These are phyloP conservation scores for Leptodactylus fallax DNA, from an alignment of 2,797 vertebrate genomes.

Conservation along the genomic window DNA sequence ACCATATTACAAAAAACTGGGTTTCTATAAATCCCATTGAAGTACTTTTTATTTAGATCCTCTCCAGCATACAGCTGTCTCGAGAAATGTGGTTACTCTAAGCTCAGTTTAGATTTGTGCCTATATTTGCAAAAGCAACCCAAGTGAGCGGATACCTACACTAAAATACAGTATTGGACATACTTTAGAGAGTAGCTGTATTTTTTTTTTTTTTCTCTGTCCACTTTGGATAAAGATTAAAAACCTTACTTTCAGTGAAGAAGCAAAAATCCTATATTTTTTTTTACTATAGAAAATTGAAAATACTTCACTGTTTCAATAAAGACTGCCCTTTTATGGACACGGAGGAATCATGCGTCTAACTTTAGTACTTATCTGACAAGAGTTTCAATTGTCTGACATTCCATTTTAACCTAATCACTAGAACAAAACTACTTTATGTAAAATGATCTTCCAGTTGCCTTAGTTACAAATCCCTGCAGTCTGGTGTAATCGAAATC, in stretches of 20 bases:
- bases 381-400: slow-evolving; percentile 74
- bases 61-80: too few species aligned
- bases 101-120: background rate
- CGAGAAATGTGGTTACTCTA: too few species aligned
- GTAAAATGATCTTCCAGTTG: slow-evolving; percentile 81
- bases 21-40: too few species aligned
- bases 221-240: too few species aligned
- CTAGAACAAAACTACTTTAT: slow-evolving; percentile 79
- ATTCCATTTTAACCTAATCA: slow-evolving; percentile 78
- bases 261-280: background rate
- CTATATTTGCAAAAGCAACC: background rate
- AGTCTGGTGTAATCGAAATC: slow-evolving; percentile 82
- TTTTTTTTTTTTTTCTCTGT: too few species aligned
- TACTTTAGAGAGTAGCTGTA: too few species aligned
- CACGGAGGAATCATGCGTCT: slow-evolving; percentile 47
- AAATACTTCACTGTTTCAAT: background rate
- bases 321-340: slow-evolving; percentile 15
- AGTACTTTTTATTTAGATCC: too few species aligned
- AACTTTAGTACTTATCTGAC: slow-evolving; percentile 67
- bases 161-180: too few species aligned
- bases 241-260: background rate
- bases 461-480: slow-evolving; percentile 82
- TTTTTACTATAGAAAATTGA: background rate
- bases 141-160: background rate
- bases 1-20: too few species aligned